A percentile compares a stretch with the other conserved stretches of the same genome.
phyloP scores from a whole-genome alignment of 2,888 invertebrate genomes.

The Leucozona laternaria region DNA sequence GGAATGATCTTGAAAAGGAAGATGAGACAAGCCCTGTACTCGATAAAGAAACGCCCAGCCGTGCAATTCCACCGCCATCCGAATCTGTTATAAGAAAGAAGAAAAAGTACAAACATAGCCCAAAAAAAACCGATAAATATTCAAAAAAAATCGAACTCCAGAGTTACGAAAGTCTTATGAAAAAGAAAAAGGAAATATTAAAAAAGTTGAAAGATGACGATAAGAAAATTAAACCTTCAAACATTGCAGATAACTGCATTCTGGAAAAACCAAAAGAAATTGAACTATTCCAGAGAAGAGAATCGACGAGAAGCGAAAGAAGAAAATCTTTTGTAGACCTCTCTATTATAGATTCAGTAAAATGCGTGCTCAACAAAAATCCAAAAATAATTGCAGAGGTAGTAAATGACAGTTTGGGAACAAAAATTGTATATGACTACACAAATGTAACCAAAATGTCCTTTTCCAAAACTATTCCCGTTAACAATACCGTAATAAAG shows the following conservation, averaged over 20 bases:
- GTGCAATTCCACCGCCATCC: neutral
- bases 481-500: neutral
- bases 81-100: neutral
- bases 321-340: neutral
- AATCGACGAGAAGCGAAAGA: neutral
- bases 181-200: neutral
- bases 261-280: too few species aligned
- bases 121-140: neutral
- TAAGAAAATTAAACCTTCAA: neutral
- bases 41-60: neutral
- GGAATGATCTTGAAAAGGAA: neutral
- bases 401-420: neutral
- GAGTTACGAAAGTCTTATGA: neutral
- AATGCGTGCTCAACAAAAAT: neutral
- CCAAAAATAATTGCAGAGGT: neutral
- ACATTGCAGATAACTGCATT: neutral
- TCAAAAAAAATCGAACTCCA: neutral
- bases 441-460: neutral
- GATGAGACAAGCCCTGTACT: neutral
- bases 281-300: slow-evolving; percentile 11
- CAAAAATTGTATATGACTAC: slow-evolving; percentile 10
- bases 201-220: neutral
- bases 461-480: neutral
- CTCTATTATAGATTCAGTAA: neutral
- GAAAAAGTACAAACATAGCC: neutral